Evolutionary conservation across 2,113 vertebrate genomes (phyloP).

Genomic region (Bos javanicus): DNA sequence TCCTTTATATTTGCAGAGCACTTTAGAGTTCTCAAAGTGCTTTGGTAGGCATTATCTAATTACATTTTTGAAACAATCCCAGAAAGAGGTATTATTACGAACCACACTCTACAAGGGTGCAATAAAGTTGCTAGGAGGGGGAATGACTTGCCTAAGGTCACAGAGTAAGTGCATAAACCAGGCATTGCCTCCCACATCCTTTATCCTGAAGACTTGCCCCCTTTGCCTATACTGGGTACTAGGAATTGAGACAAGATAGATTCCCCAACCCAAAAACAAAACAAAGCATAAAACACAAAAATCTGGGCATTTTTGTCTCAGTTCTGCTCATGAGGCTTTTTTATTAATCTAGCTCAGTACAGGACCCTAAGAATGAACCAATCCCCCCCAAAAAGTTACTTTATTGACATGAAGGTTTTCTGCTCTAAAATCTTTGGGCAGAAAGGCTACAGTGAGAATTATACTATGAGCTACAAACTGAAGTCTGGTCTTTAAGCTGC

Average conservation of each 20-base stretch:
- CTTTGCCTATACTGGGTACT: background rate
- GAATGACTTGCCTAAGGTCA: background rate
- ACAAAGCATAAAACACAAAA: background rate
- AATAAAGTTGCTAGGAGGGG: background rate
- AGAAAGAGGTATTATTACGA: background rate
- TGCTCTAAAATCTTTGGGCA: background rate
- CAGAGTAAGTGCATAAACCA: background rate
- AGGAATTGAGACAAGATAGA: background rate
- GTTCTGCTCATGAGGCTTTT: background rate
- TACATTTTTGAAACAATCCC: conserved; percentile 48
- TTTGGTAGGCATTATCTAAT: conserved; percentile 31
- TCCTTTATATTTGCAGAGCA: background rate
- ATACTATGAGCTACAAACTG: background rate
- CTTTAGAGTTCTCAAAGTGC: background rate
- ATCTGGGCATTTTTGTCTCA: background rate
- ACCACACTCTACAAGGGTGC: background rate
- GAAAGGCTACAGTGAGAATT: background rate
- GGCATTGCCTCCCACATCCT: fast-evolving
- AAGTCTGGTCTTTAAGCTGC: background rate
- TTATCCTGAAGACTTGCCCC: no score
- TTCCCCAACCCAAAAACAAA: fast-evolving
- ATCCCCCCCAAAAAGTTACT: background rate
- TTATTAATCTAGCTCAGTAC: background rate
- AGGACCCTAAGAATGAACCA: background rate
- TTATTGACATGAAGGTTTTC: background rate